Evolutionary conservation across 1,140 invertebrate species (phyloP).

Genomic region (Panagrolaimus sp.): DNA sequence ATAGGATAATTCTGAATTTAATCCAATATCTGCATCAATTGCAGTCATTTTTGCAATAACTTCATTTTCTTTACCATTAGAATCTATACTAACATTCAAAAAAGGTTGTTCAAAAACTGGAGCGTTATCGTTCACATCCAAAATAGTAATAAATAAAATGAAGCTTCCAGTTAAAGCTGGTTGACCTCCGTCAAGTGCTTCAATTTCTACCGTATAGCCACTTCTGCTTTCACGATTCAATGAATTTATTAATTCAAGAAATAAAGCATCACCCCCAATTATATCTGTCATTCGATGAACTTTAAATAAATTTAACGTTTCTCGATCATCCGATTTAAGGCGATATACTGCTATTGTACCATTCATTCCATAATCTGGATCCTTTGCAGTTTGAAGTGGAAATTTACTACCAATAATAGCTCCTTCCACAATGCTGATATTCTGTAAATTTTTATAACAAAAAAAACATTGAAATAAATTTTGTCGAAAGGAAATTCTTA

Average conservation of each 20-base stretch:
- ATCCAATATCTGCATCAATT: not conserved
- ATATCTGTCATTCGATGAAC: not conserved
- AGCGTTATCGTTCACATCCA: constrained; percentile 38
- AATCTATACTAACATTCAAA: not conserved
- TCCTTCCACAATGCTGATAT: constrained; percentile 1
- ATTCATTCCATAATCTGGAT: constrained; percentile 9
- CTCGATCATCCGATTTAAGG: not conserved
- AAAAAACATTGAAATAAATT: not conserved
- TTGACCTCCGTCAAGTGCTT: not conserved
- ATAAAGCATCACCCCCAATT: not conserved
- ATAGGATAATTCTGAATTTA: not conserved
- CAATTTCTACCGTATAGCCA: not conserved
- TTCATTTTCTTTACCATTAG: not conserved
- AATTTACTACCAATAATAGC: not conserved
- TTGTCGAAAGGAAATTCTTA: not conserved
- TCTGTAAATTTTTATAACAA: not conserved
- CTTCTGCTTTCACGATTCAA: not conserved
- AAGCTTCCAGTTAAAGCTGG: not conserved
- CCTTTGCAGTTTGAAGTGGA: not conserved
- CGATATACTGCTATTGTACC: not conserved
- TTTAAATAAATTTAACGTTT: not conserved
- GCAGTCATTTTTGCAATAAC: not conserved
- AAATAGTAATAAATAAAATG: constrained; percentile 28
- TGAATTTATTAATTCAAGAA: not conserved
- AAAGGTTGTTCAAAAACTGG: constrained; percentile 23